Base-by-base conservation (phyloP, 2,113 vertebrate genomes). In the Alethe diademata region DNA sequence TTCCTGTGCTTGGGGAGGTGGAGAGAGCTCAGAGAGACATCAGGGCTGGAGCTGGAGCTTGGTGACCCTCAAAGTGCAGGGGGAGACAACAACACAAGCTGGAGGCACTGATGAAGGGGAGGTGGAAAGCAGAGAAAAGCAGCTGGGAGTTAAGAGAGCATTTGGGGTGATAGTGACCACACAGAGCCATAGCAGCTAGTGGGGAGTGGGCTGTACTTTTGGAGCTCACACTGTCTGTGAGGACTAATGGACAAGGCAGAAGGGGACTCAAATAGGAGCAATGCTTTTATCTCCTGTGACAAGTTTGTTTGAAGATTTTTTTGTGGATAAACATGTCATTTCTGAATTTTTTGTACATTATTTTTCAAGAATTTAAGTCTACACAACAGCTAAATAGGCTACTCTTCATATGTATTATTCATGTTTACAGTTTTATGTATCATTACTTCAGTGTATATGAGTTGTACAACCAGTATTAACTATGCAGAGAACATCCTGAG, bases 61-160 rank as follows among this genome's bases (percentile, higher is more conserved):
- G 15, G 8, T 3, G 6, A 40, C 29, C 22, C 25, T 10, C 5
- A 26, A 84, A 73, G 22, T 5, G 6, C 0, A 2, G 19, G 1
- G 4, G 1, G 11, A 5, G 2, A 1, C 7, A 40, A 8, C 58
- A 40, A 2, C 29, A 58, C 8, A 57, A 18, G 14, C 48, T 80
- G 12, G 3, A 73, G 67, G 28, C 53, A n/a, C 7, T 15, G 31
- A 45, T 19, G 28, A 57, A 70, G 42, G 23, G 8, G 14, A 86
- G 12, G 22, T 7, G 11, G 40, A 69, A 82, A 47, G 26, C 29
- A 91, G 43, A 58, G 22, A 61, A 51, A 35, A 3, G 19, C 12
- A 22, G 8, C 9, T 33, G 28, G 51, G 29, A 74, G 35, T 54
- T 14, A 20, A 28, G 42, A 71, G 50, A 31, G 14, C 4, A 14